phyloP scores from a whole-genome alignment of 2,113 vertebrate species.

The Elephantulus edwardii region DNA sequence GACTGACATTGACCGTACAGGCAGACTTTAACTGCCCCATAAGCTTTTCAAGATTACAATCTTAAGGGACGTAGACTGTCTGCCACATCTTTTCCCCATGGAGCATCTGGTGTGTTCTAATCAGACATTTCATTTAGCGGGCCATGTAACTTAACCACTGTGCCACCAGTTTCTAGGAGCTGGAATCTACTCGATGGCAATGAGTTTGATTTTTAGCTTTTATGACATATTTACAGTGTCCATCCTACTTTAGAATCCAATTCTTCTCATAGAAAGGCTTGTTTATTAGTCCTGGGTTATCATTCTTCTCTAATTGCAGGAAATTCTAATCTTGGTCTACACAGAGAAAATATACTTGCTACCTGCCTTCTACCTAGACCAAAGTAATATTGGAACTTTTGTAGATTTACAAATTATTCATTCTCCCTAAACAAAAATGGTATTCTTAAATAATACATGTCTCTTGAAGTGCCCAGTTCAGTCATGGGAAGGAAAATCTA shows the following conservation, averaged over 20 bases:
- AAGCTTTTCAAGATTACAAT: too few species aligned
- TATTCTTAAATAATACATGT: neutral
- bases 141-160: too few species aligned
- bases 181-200: too few species aligned
- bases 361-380: neutral
- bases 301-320: neutral
- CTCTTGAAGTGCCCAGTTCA: neutral
- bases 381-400: neutral
- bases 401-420: slow-evolving; percentile 2
- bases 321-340: neutral
- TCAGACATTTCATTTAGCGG: too few species aligned
- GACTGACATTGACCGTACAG: too few species aligned
- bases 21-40: too few species aligned
- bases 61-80: too few species aligned
- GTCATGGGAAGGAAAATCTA: slow-evolving; percentile 1
- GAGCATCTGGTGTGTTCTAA: too few species aligned
- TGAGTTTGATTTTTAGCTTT: too few species aligned
- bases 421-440: slow-evolving; percentile 21
- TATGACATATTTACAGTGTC: neutral
- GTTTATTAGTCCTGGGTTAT: neutral
- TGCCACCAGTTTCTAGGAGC: too few species aligned
- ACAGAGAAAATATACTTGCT: neutral
- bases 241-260: neutral
- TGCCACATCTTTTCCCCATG: too few species aligned
- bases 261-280: neutral